Conservation (phyloP, 1,140 invertebrate species). For the Zaprionus inermis region DNA sequence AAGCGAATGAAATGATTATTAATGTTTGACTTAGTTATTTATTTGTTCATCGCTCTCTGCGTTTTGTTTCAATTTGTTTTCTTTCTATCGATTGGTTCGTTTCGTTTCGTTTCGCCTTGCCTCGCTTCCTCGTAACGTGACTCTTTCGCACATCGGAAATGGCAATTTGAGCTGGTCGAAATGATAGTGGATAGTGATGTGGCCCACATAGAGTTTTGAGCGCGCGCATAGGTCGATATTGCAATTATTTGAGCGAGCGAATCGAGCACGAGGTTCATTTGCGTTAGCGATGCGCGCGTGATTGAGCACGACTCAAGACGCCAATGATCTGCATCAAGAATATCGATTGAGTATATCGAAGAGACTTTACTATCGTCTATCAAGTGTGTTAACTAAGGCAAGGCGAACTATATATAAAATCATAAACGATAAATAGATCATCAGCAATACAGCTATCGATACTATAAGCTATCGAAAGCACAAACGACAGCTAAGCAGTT, state of each 20-base stretch:
- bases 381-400: too few relatives aligned
- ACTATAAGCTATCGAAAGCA: too few relatives aligned
- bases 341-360: too few relatives aligned
- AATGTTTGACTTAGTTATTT: slow-evolving; percentile 46
- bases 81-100: too few relatives aligned
- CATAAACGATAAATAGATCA: too few relatives aligned
- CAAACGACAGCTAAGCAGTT: too few relatives aligned
- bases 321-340: not conserved
- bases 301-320: not conserved
- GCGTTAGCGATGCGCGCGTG: not conserved
- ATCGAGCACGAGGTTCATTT: slow-evolving; percentile 2
- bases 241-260: not conserved
- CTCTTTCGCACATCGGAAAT: slow-evolving; percentile 16
- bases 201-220: slow-evolving; percentile 4
- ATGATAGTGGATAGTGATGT: slow-evolving; percentile 1
- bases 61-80: slow-evolving; percentile 7
- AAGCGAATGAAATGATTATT: slow-evolving; percentile 37
- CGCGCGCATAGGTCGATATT: slow-evolving; percentile 12
- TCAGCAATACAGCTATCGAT: too few relatives aligned
- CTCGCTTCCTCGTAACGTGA: not conserved
- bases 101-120: slow-evolving; percentile 1
- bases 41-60: slow-evolving; percentile 10
- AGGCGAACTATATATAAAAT: too few relatives aligned
- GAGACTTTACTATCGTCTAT: too few relatives aligned
- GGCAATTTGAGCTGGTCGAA: slow-evolving; percentile 16